Percentiles rank a stretch among this genome's conserved stretches.
These are phyloP conservation scores for Enteromius viviparus DNA, from an alignment of 2,797 vertebrate species.

Conservation along the genomic window DNA sequence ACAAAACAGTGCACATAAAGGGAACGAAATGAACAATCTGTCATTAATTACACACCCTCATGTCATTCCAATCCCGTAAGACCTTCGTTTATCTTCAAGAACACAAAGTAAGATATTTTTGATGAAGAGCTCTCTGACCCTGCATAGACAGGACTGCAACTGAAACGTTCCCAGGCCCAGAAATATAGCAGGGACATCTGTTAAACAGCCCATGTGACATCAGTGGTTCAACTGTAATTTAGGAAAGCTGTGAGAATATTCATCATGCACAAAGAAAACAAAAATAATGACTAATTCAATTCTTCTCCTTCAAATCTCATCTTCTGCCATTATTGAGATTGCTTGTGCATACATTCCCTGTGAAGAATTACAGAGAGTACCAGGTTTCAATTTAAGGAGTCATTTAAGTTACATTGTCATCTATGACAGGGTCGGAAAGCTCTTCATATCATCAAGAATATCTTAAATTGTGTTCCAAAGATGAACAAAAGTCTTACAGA, in stretches of 20 bases:
- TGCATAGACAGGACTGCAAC: not conserved
- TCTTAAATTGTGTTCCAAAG: not conserved
- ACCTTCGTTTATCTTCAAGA: not conserved
- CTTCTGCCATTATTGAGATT: too few species aligned
- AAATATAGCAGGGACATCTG: not conserved
- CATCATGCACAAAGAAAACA: not conserved
- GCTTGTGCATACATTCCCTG: not conserved
- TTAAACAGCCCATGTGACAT: not conserved
- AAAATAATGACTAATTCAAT: not conserved
- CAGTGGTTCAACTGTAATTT: not conserved
- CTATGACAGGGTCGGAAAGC: not conserved
- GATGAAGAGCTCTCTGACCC: not conserved
- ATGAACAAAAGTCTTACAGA: not conserved
- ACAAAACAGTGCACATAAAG: not conserved
- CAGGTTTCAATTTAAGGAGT: too few species aligned
- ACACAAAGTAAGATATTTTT: not conserved
- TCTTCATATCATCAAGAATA: not conserved
- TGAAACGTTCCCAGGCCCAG: not conserved
- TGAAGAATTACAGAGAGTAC: not conserved
- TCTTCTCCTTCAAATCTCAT: not conserved
- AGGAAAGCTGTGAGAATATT: not conserved
- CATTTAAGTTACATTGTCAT: not conserved
- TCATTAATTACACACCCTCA: too few species aligned
- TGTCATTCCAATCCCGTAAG: not conserved
- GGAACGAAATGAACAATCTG: not conserved